A percentile compares a stretch with the other conserved stretches of the same genome.
Conservation (phyloP, 2,888 invertebrate species). For the Mamestra brassicae region DNA sequence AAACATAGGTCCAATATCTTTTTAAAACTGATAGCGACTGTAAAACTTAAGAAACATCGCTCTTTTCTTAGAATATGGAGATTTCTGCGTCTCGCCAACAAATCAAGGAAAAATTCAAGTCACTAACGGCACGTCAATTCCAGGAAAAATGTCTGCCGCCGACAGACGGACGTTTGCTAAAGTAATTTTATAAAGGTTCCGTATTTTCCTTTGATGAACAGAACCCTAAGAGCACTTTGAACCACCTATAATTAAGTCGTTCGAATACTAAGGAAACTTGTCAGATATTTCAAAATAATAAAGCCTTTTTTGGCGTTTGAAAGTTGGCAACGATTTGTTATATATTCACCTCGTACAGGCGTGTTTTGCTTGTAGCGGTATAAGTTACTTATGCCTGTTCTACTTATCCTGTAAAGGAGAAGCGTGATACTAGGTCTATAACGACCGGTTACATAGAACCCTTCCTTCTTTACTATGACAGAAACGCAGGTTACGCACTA, state of each 20-base stretch:
- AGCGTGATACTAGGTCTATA: slow-evolving; percentile 13
- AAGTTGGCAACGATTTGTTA: slow-evolving; percentile 40
- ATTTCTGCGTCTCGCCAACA: background rate
- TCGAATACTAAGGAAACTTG: slow-evolving; percentile 37
- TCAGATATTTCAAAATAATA: slow-evolving; percentile 38
- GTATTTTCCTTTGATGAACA: slow-evolving; percentile 25
- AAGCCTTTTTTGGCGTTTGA: slow-evolving; percentile 22
- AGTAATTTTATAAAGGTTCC: background rate
- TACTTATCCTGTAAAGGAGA: slow-evolving; percentile 32
- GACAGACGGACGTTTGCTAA: slow-evolving; percentile 12
- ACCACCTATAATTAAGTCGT: slow-evolving; percentile 15
- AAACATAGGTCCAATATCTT: background rate
- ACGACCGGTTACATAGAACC: background rate
- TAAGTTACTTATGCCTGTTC: slow-evolving; percentile 37
- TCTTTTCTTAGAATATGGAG: slow-evolving; percentile 2
- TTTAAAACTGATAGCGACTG: background rate
- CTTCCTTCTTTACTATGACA: background rate
- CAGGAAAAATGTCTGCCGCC: background rate
- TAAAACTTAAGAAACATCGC: background rate
- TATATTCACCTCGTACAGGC: slow-evolving; percentile 38
- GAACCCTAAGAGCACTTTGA: slow-evolving; percentile 6
- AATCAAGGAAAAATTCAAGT: background rate
- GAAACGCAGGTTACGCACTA: background rate
- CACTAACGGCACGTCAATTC: slow-evolving; percentile 6
- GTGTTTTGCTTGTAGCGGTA: slow-evolving; percentile 23